phyloP scores from a whole-genome alignment of 53 echinoderm and acorn worm species.

The Henricia sp. region DNA sequence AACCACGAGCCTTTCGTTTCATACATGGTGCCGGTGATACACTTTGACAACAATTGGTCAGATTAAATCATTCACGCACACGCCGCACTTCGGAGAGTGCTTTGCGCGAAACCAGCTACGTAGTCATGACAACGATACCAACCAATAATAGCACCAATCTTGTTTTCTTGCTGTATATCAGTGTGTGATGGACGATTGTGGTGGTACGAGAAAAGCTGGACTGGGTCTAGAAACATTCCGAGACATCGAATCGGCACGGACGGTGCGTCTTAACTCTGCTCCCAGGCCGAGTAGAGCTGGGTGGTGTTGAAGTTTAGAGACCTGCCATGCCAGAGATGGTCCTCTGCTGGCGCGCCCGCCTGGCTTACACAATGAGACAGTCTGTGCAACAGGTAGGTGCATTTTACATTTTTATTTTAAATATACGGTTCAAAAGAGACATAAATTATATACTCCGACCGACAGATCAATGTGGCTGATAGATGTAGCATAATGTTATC shows the following conservation, averaged over 20 bases:
- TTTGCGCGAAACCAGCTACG: background rate
- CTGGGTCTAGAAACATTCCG: conserved; percentile 22
- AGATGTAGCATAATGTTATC: no score
- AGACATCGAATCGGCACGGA: background rate
- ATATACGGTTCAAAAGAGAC: no score
- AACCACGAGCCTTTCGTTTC: background rate
- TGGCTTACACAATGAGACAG: conserved; percentile 28
- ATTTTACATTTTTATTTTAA: no score
- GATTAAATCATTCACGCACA: conserved; percentile 6
- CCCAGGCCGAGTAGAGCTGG: background rate
- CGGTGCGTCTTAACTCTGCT: background rate
- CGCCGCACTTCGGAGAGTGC: background rate
- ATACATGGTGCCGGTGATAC: conserved; percentile 29
- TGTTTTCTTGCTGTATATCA: conserved; percentile 33
- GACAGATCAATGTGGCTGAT: no score
- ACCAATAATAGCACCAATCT: conserved; percentile 32
- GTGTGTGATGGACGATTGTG: conserved; percentile 53
- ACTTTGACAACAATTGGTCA: conserved; percentile 2
- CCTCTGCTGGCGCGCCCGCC: background rate
- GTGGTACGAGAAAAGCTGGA: conserved; percentile 28
- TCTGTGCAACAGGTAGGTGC: conserved; percentile 38
- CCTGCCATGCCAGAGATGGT: conserved; percentile 17
- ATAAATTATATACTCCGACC: no score
- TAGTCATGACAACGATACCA: conserved; percentile 56
- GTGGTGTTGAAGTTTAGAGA: background rate